These are phyloP conservation scores for Cervus canadensis DNA, from an alignment of 2,113 vertebrate genomes.

Conservation along the genomic window DNA sequence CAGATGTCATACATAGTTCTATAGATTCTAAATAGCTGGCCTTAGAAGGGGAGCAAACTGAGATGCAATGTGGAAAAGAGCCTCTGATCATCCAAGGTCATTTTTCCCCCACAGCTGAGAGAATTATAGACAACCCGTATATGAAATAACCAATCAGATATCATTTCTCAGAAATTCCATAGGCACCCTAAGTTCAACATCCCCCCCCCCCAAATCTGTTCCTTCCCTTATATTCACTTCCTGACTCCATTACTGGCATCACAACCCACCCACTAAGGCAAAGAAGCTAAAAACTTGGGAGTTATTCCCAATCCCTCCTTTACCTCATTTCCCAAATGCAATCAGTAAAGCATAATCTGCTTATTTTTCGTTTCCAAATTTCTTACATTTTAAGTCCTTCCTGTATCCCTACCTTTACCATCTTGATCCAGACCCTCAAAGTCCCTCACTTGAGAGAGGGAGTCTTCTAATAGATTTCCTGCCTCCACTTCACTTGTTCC, in stretches of 20 bases:
- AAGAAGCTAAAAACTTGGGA: neutral
- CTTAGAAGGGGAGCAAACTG: neutral
- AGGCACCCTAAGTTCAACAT: neutral
- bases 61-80: neutral
- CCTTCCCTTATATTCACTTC: neutral
- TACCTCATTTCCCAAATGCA: neutral
- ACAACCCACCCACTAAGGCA: neutral
- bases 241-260: neutral
- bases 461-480: neutral
- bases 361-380: slow-evolving; percentile 14
- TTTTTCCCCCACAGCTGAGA: neutral
- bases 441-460: neutral
- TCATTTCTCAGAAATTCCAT: neutral
- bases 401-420: neutral
- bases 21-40: neutral
- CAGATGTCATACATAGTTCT: neutral
- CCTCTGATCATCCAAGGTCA: neutral
- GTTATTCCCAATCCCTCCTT: neutral
- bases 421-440: neutral
- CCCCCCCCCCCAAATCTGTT: neutral
- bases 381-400: neutral
- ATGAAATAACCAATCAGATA: neutral
- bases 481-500: neutral
- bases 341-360: neutral
- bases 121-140: neutral